These are phyloP conservation scores for Cyrtonyx montezumae DNA, from an alignment of 2,113 vertebrate genomes.

Conservation along the genomic window DNA sequence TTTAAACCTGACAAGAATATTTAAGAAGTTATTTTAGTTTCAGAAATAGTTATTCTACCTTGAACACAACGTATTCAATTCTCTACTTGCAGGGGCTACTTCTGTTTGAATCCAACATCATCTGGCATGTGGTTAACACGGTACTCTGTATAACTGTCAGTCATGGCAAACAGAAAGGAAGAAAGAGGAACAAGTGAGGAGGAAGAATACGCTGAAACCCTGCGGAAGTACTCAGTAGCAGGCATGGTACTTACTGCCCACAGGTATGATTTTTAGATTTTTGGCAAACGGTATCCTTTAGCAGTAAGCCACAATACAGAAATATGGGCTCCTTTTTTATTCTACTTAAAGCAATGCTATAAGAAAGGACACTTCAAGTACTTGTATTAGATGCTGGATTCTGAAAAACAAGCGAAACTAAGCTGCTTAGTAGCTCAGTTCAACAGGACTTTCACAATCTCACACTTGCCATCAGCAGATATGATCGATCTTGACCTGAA, in stretches of 20 bases:
- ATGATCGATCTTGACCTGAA: background rate
- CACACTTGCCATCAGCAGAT: background rate
- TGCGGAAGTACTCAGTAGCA: background rate
- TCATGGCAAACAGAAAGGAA: background rate
- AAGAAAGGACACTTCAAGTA: background rate
- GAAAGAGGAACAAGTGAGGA: background rate
- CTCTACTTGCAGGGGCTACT: background rate
- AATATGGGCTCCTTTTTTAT: background rate
- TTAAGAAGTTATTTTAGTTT: constrained; percentile 5
- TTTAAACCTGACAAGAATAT: constrained; percentile 15
- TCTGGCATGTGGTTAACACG: background rate
- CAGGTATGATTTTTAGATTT: accelerated
- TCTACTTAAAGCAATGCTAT: background rate
- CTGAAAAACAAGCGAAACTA: background rate
- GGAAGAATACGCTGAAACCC: background rate
- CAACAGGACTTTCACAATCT: background rate
- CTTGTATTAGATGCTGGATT: background rate
- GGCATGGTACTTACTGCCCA: background rate
- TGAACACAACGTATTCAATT: background rate
- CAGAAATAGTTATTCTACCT: constrained; percentile 7
- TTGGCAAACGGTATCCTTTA: background rate
- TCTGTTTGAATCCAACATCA: constrained; percentile 1
- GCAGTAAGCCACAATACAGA: background rate
- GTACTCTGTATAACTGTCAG: background rate
- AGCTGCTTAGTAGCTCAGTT: background rate